These are phyloP conservation scores for Cotesia typhae DNA, from an alignment of 1,140 invertebrate species.

Conservation along the genomic window DNA sequence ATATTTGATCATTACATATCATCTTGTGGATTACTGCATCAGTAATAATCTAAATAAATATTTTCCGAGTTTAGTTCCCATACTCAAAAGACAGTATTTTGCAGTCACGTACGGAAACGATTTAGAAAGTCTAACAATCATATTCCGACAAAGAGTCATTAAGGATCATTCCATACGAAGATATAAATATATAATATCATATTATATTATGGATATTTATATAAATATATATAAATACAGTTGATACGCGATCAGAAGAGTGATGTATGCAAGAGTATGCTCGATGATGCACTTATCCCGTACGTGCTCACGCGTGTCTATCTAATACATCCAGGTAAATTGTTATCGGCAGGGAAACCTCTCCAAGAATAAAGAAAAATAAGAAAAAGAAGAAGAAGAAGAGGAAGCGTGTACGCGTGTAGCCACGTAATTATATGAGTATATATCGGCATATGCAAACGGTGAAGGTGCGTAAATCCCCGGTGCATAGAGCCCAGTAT, in stretches of 20 bases:
- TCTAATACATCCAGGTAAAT: conserved; percentile 32
- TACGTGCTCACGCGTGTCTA: conserved; percentile 34
- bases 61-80: no score
- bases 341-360: conserved; percentile 26
- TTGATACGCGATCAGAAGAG: conserved; percentile 16
- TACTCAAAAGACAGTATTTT: not conserved
- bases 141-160: conserved; percentile 9
- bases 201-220: no score
- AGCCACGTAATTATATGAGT: conserved; percentile 45
- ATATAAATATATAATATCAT: no score
- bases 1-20: no score
- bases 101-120: conserved; percentile 11
- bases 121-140: conserved; percentile 23
- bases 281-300: conserved; percentile 30
- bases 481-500: not conserved
- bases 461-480: conserved; percentile 44
- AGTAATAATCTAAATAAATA: no score
- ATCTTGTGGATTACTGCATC: no score
- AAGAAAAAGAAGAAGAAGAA: not conserved
- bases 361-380: not conserved
- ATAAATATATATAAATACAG: no score
- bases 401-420: conserved; percentile 37
- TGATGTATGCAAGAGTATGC: conserved; percentile 10
- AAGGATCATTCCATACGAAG: conserved; percentile 11
- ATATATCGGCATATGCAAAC: conserved; percentile 40